These are phyloP conservation scores for Sebastes taczanowskii DNA, from an alignment of 2,797 vertebrate species.

Conservation along the genomic window DNA sequence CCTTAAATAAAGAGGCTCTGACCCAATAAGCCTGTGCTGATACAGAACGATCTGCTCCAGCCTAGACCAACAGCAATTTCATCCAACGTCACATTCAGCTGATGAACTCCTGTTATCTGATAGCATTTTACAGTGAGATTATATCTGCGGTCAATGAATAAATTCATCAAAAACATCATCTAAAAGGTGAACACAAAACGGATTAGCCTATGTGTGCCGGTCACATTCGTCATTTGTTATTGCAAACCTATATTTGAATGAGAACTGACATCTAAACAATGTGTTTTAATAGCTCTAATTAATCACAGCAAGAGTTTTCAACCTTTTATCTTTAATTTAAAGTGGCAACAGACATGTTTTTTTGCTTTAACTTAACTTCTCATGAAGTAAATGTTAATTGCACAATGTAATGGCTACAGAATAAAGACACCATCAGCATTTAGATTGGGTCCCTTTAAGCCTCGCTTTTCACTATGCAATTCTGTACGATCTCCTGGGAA, in stretches of 20 bases:
- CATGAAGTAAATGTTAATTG: not conserved
- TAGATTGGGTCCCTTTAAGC: not conserved
- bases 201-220: not conserved
- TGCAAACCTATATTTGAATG: not conserved
- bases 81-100: slow-evolving; percentile 19
- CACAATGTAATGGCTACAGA: not conserved
- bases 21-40: slow-evolving; percentile 35
- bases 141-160: slow-evolving; percentile 8
- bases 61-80: slow-evolving; percentile 7
- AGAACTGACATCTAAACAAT: not conserved
- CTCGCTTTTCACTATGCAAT: not conserved
- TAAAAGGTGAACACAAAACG: not conserved
- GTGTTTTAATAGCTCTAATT: not conserved
- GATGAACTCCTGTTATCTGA: slow-evolving; percentile 15
- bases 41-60: slow-evolving; percentile 11
- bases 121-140: slow-evolving; percentile 34
- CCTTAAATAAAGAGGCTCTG: slow-evolving; percentile 50
- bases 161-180: slow-evolving; percentile 2
- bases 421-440: not conserved
- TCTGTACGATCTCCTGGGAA: not conserved
- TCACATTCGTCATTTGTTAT: not conserved
- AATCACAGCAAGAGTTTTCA: not conserved
- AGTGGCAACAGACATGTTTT: not conserved
- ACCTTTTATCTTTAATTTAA: not conserved
- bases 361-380: not conserved